Conservation (phyloP, 2,113 vertebrate genomes). For the Neolamprologus devosi region DNA sequence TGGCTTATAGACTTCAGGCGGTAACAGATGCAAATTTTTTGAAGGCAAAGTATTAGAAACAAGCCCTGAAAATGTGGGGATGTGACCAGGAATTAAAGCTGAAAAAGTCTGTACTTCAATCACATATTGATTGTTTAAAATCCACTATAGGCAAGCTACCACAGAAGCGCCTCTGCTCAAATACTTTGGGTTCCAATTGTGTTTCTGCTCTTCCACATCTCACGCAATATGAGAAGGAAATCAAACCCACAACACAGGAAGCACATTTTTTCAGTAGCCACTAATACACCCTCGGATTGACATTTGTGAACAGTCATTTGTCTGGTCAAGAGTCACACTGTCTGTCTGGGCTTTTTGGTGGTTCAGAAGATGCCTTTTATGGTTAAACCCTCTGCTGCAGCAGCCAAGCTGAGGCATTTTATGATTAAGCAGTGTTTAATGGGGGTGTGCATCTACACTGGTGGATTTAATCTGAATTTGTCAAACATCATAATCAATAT, state of each 20-base stretch:
- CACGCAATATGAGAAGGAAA: background rate
- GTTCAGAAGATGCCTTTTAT: conserved; percentile 28
- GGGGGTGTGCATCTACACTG: background rate
- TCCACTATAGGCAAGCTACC: background rate
- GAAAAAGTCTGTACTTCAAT: background rate
- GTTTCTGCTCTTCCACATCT: background rate
- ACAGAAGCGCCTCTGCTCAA: background rate
- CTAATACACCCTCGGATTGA: background rate
- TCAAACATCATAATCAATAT: background rate
- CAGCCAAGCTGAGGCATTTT: background rate
- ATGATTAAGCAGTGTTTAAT: background rate
- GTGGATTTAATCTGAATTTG: background rate
- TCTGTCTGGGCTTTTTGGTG: background rate
- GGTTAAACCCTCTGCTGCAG: background rate
- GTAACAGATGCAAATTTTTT: background rate
- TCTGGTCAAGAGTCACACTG: background rate
- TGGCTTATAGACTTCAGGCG: background rate
- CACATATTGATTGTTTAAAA: background rate
- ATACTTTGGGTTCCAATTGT: background rate
- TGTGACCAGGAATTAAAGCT: background rate
- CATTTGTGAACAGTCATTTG: background rate
- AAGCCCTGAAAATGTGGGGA: background rate
- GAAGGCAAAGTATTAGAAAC: background rate
- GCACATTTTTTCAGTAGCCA: background rate
- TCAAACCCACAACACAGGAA: background rate